These are phyloP conservation scores for Emydocephalus ijimae DNA, from an alignment of 2,113 vertebrate genomes.

Conservation along the genomic window DNA sequence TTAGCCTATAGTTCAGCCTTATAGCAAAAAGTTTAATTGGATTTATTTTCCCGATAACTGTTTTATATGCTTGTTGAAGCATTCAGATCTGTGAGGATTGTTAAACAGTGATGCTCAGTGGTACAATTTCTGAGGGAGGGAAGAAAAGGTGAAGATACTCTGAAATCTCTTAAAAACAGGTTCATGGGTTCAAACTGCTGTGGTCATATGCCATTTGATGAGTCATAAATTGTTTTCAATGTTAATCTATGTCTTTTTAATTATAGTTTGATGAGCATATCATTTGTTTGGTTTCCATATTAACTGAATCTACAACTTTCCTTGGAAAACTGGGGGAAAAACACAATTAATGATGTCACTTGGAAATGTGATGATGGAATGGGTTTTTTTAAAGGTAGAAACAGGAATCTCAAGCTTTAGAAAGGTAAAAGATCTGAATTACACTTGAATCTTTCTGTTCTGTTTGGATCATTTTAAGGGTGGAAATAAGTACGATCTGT, in stretches of 20 bases:
- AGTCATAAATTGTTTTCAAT: neutral
- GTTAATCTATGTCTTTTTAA: neutral
- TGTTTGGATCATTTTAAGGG: neutral
- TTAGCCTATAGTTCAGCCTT: neutral
- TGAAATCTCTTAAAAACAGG: neutral
- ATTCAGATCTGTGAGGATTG: neutral
- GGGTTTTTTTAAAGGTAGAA: neutral
- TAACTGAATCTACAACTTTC: neutral
- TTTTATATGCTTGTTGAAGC: neutral
- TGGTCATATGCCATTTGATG: neutral
- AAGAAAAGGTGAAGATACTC: neutral
- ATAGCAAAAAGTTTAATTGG: slow-evolving; percentile 12
- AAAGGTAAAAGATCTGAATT: neutral
- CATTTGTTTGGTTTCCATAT: neutral
- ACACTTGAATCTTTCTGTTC: neutral
- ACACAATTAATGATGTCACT: neutral
- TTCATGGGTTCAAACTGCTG: neutral
- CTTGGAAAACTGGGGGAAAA: neutral
- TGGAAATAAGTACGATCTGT: neutral
- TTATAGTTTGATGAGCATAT: neutral
- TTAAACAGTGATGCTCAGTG: neutral
- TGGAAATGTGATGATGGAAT: neutral
- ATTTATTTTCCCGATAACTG: slow-evolving; percentile 12
- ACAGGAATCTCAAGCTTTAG: neutral
- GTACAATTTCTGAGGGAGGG: neutral